phyloP scores from a whole-genome alignment of 1,140 invertebrate genomes.

The Drosophila sp. region DNA sequence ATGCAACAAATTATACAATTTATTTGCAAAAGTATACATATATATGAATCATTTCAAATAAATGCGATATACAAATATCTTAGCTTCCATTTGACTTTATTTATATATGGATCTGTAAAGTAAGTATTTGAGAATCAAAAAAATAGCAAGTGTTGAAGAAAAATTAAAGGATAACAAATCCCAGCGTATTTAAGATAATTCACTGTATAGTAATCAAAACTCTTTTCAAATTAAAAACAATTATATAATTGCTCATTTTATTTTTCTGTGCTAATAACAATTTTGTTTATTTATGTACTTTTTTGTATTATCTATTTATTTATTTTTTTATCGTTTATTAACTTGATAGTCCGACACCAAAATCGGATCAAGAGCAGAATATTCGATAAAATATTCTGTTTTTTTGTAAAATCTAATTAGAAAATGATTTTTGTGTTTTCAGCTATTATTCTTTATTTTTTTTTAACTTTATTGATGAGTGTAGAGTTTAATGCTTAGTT shows the following conservation, averaged over 20 bases:
- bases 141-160: no score
- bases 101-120: not conserved
- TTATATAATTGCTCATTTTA: constrained; percentile 12
- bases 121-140: not conserved
- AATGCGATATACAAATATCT: constrained; percentile 76
- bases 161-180: no score
- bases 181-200: no score
- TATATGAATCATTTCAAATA: constrained; percentile 77
- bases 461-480: constrained; percentile 2
- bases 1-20: constrained; percentile 58
- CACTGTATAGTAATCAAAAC: no score
- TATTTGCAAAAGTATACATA: constrained; percentile 69
- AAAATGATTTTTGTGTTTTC: not conserved
- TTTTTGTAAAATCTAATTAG: not conserved
- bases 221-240: constrained; percentile 17
- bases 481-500: not conserved
- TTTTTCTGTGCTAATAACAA: constrained; percentile 67
- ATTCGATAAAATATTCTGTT: constrained; percentile 2
- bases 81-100: constrained; percentile 8
- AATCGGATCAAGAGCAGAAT: not conserved
- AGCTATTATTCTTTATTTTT: not conserved
- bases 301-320: constrained; percentile 27
- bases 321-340: not conserved
- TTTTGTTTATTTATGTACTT: constrained; percentile 34
- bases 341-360: not conserved